Evolutionary conservation across 2,888 invertebrate species (phyloP), one percentile per base, ranked within the genome.

Genomic region (Rugalucina vietnamica): DNA sequence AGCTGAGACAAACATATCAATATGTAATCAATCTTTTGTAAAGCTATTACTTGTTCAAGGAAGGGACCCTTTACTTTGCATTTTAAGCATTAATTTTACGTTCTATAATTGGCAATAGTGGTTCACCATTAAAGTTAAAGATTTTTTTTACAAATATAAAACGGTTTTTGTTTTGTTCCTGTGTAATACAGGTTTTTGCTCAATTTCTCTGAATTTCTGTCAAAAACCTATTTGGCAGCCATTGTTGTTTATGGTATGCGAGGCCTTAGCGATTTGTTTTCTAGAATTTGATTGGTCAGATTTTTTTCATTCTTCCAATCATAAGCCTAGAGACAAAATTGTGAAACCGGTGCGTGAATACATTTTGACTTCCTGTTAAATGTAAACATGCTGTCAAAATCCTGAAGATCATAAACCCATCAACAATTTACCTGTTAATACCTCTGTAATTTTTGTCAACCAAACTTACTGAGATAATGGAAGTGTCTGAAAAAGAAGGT

Each of bases 211-310:
- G 43, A 12, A 8, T 43, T 18, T 43, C 43, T 43, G 43, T 43
- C 43, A 43, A 43, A 43, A 18, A 43, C 8, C 18, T 12, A 43
- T 54, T 12, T 65, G 65, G 32, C 65, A 32, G 24, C 65, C 65
- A 65, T 65, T n/a, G 21, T 65, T 65, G 65, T 65, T 65, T 65
- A 65, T 24, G 65, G 65, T 34, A 65, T 65, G 65, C 34, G 14
- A 5, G 8, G 27, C 34, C 65, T 65, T 65, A 18, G 65, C 34
- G 65, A 65, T 65, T 34, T 65, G 18, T 65, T 34, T 34, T 34
- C 1, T 1, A 8, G 8, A 3, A 1, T 65, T 14, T 65, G 32
- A 65, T 65, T 65, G 32, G 65, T 12, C 65, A 34, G 34, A n/a
- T 2, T 1, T 65, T 4, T 5, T 2, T 18, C 1, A 10, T 18